Conservation (phyloP, 2,797 vertebrate species). For the Mormyrops boulengeri region DNA sequence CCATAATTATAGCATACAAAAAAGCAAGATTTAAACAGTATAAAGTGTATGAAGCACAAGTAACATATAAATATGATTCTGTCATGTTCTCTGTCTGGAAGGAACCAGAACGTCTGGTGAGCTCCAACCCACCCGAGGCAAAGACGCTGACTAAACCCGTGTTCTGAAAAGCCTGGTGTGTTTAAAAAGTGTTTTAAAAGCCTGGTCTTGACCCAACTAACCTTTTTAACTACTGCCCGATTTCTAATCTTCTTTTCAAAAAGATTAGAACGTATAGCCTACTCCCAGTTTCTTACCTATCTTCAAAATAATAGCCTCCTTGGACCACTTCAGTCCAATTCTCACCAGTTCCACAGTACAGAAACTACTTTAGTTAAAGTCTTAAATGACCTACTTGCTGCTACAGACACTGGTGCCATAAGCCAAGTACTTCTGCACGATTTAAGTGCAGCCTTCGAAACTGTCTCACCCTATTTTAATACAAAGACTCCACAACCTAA, state of each 20-base stretch:
- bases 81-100: not conserved
- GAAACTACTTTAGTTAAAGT: not conserved
- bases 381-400: not conserved
- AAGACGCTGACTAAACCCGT: not conserved
- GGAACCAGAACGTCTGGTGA: not conserved
- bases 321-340: not conserved
- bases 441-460: not conserved
- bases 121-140: not conserved
- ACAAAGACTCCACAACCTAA: not conserved
- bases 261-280: not conserved
- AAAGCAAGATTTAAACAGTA: not conserved
- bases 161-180: not conserved
- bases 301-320: not conserved
- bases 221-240: not conserved
- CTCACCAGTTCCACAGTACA: not conserved
- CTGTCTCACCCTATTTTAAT: not conserved
- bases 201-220: not conserved
- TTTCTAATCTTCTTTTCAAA: not conserved
- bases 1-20: not conserved
- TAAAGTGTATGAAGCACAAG: not conserved
- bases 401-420: too few species aligned
- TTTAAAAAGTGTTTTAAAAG: not conserved
- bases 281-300: not conserved
- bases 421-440: too few species aligned
- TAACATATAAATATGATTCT: not conserved